Base-by-base conservation (phyloP, 1,140 invertebrate genomes). In the Coboldia fuscipes region DNA sequence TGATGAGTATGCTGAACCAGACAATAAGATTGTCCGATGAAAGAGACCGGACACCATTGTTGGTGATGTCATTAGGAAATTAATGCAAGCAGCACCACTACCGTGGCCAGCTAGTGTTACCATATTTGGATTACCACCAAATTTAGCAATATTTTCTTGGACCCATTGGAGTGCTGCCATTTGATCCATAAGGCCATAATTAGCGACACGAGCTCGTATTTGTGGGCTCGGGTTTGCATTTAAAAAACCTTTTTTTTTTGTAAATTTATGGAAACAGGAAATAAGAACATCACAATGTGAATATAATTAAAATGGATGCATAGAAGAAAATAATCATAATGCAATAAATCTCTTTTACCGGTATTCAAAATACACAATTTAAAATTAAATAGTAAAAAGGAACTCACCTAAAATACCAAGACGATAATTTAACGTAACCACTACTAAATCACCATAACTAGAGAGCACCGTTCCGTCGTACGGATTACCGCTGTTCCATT, bases 371-470 rank as follows among this genome's bases (percentile, higher is more conserved):
- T n/a, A n/a, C n/a, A n/a, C n/a, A n/a, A n/a, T n/a, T n/a, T n/a
- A 8, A 30, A 30, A 15, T 30, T 9, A 36, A 18, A 13, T 14
- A n/a, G n/a, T n/a, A n/a, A n/a, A n/a, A n/a, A n/a, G n/a, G 6
- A 26, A 50, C 68, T 70, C 61, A 85, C 83, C 92, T 46, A 97
- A 63, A 40, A 94, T 77, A 33, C 92, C 93, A 24, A 98, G 70
- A 35, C 93, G 68, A 60, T 94, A 98, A 65, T 97, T 97, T 42
- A 97, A 70, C 14, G 89, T 92, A 42, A 97, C 78, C 38, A 97
- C 84, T 37, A 97, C 79, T 46, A 93, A 68, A 42, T 92, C 76
- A 4, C 84, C 76, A 47, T 88, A 84, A 46, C 84, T 80, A 33
- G 86, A 80, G 38, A 97, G 62, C 19, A 92, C 79, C 39, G 81